Base-by-base conservation (phyloP, 2,888 invertebrate species). In the Itoplectis maculator region DNA sequence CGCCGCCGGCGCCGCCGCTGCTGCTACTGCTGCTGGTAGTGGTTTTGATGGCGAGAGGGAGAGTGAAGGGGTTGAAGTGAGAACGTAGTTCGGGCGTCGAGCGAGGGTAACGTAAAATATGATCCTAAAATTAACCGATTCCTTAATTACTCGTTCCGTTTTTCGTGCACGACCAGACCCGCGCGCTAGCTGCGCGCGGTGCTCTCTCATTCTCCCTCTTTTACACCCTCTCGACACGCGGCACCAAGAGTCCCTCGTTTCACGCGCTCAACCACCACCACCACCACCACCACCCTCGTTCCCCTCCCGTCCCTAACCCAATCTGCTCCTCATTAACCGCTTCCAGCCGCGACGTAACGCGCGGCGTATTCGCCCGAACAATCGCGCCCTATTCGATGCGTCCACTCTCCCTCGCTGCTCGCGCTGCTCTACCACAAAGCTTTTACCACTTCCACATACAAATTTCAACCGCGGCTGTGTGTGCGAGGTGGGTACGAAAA, bases 41-140 rank as follows among this genome's bases (percentile, higher is more conserved):
- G n/a, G n/a, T n/a, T n/a, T n/a, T 40, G 13, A 20, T 37, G 49
- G 79, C 47, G 40, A 72, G 72, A 68, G 47, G 40, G 63, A 59
- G 61, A 69, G 59, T 73, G 61, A 73, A 77, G 51, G 82, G 82
- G 82, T 73, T 82, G 56, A 61, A 79, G 76, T 15, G 47, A 69
- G 82, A 69, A 13, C 15, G 70, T 23, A 20, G 54, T 20, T 8
- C 29, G 65, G 66, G 76, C 56, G 29, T 29, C 29, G 47, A 68
- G 65, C 56, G 72, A 72, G 54, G 80, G 85, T 81, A 85, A 82
- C 86, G 87, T 91, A 89, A 92, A 92, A 90, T 91, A 92, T 89
- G 89, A 87, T 88, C 88, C 88, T 88, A 89, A 90, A 92, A 92
- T 92, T 90, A 92, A 92, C 92, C 89, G 88, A 91, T 91, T 90